Conservation (phyloP, 35 echinoderm and acorn worm genomes). For the Heliocidaris erythrogramma region DNA sequence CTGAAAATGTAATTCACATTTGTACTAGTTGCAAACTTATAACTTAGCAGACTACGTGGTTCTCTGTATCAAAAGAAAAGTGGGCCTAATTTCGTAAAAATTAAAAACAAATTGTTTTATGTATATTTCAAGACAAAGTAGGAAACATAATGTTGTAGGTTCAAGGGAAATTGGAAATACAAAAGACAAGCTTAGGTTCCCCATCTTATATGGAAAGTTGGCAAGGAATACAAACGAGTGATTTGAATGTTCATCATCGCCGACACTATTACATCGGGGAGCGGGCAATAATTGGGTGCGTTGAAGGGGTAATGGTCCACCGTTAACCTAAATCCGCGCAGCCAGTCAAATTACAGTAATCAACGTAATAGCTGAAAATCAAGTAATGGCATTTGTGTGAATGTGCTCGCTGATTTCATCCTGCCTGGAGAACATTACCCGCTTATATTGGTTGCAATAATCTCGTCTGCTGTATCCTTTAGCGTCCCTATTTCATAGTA, state of each 20-base stretch:
- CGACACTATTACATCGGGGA: neutral
- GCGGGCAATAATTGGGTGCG: neutral
- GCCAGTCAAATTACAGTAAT: neutral
- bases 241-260: neutral
- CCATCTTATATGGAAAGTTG: neutral
- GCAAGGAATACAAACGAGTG: neutral
- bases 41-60: no score
- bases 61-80: no score
- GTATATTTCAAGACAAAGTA: neutral
- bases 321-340: neutral
- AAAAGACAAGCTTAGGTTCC: neutral
- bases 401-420: neutral
- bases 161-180: neutral
- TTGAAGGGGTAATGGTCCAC: neutral
- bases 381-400: conserved; percentile 11
- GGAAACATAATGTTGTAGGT: neutral
- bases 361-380: neutral
- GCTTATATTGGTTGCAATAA: neutral
- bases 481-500: neutral
- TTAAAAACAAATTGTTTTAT: neutral
- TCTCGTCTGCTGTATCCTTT: neutral
- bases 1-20: no score
- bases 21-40: no score
- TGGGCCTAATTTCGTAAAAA: neutral
- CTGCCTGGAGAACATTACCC: neutral